Evolutionary conservation across 1,140 invertebrate species (phyloP).

Genomic region (Mercenaria mercenaria): DNA sequence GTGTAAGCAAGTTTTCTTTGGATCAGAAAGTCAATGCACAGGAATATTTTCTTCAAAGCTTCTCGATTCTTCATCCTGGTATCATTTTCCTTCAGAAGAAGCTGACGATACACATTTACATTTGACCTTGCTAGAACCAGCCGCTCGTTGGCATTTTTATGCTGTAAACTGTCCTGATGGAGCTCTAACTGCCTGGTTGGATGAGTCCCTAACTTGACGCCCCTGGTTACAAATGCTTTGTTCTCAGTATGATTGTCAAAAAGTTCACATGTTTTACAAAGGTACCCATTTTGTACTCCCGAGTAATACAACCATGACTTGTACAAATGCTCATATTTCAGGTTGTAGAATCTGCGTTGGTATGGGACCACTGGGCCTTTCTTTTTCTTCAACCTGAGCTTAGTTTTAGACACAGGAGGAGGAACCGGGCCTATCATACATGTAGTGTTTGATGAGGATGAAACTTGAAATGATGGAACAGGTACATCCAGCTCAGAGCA

Average conservation of each 20-base stretch:
- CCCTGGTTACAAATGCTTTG: constrained; percentile 10
- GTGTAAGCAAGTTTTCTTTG: constrained; percentile 20
- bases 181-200: neutral
- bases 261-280: constrained; percentile 26
- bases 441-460: too few species aligned
- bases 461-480: too few species aligned
- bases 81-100: neutral
- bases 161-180: constrained; percentile 1
- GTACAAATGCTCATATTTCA: constrained; percentile 7
- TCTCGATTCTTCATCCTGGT: constrained; percentile 12
- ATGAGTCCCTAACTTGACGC: constrained; percentile 25
- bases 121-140: neutral
- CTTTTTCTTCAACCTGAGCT: neutral
- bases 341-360: neutral
- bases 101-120: constrained; percentile 16
- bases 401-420: neutral
- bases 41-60: constrained; percentile 44
- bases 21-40: constrained; percentile 37
- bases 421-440: neutral
- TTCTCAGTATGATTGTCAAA: neutral
- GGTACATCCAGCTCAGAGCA: too few species aligned
- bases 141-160: neutral
- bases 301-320: constrained; percentile 4
- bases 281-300: neutral
- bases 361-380: neutral